Evolutionary conservation across 2,888 invertebrate species (phyloP).

Genomic region (Cataglyphis altisquamis): DNA sequence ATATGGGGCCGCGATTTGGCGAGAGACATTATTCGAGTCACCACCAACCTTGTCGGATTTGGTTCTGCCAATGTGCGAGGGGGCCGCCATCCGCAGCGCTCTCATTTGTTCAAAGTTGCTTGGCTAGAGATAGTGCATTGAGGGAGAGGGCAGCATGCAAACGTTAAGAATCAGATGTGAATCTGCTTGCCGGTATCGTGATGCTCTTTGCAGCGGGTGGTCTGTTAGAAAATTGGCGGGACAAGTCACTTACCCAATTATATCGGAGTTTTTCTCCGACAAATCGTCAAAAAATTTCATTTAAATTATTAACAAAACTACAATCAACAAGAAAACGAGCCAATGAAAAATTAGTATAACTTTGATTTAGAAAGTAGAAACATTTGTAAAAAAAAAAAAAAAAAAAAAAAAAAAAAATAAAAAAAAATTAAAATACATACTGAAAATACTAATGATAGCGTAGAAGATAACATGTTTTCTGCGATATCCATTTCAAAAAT

Average conservation of each 20-base stretch:
- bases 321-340: not conserved
- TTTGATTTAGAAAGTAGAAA: not conserved
- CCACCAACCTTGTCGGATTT: constrained; percentile 94
- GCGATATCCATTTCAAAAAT: constrained; percentile 13
- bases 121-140: constrained; percentile 88
- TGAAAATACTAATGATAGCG: not conserved
- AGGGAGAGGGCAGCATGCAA: constrained; percentile 84
- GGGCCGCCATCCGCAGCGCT: constrained; percentile 94
- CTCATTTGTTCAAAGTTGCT: constrained; percentile 92
- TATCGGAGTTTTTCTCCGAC: not conserved
- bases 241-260: constrained; percentile 41
- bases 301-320: constrained; percentile 14
- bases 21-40: constrained; percentile 38
- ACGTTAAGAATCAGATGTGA: constrained; percentile 78
- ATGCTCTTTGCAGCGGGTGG: constrained; percentile 17
- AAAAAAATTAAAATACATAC: not conserved
- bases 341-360: not conserved
- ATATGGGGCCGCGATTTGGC: not conserved
- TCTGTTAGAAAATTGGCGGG: constrained; percentile 26
- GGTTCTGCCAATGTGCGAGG: constrained; percentile 94
- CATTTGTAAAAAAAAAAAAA: not conserved
- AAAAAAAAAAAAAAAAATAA: not conserved
- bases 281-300: not conserved
- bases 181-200: not conserved
- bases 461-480: not conserved